Evolutionary conservation across 2,797 vertebrate genomes (phyloP).

Genomic region (Sylvia borin): DNA sequence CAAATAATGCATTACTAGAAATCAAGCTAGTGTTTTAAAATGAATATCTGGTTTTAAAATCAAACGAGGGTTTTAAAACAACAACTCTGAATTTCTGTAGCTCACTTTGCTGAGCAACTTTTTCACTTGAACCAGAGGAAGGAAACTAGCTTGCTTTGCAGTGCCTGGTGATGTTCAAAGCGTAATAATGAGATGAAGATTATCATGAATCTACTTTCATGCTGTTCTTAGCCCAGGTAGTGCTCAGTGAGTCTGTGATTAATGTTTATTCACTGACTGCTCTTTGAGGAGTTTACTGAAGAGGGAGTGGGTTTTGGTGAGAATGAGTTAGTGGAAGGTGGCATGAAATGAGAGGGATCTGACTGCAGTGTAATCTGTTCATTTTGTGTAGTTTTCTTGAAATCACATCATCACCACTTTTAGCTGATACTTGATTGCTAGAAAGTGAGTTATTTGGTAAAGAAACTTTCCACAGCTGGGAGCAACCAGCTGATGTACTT

Average conservation of each 20-base stretch:
- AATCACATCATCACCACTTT: neutral
- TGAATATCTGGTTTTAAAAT: neutral
- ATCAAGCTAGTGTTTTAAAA: neutral
- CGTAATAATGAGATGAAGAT: neutral
- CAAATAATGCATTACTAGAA: neutral
- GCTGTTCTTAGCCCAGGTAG: neutral
- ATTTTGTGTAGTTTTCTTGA: neutral
- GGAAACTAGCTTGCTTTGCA: neutral
- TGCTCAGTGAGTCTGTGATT: rapidly evolving
- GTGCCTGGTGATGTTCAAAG: neutral
- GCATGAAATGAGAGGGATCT: neutral
- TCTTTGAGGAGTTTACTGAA: neutral
- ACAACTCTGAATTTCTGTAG: neutral
- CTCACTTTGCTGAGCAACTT: neutral
- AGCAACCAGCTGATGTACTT: neutral
- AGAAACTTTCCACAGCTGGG: neutral
- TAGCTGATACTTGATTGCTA: neutral
- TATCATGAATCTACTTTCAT: neutral
- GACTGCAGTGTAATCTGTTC: neutral
- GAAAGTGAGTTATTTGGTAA: neutral
- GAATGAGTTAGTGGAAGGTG: neutral
- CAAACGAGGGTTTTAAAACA: neutral
- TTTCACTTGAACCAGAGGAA: neutral
- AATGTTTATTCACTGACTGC: neutral
- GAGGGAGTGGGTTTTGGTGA: neutral